Evolutionary conservation across 2,113 vertebrate genomes (phyloP).

Genomic region (Aviceda subcristata): DNA sequence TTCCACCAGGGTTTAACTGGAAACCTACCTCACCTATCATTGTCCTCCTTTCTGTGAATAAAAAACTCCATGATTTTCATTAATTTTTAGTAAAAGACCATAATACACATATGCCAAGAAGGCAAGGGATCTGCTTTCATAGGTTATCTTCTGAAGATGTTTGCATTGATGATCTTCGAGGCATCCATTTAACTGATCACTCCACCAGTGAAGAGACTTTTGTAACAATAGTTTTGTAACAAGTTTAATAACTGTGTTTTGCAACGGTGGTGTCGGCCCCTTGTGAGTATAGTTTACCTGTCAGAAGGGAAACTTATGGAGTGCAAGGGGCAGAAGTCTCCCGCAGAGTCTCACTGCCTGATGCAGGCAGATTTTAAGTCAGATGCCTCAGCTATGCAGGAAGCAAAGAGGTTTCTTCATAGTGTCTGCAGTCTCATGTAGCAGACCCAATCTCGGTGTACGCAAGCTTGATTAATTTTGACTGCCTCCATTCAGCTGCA

Average conservation of each 20-base stretch:
- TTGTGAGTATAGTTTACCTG: not conserved
- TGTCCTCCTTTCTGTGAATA: not conserved
- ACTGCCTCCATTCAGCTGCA: constrained; percentile 41
- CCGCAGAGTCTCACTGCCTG: not conserved
- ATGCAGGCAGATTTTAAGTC: not conserved
- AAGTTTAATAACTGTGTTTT: not conserved
- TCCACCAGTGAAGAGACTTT: not conserved
- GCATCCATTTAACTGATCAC: not conserved
- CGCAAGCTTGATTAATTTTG: constrained; percentile 34
- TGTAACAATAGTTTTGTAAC: not conserved
- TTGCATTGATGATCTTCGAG: not conserved
- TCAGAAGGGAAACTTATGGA: not conserved
- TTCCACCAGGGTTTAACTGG: not conserved
- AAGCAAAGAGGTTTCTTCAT: not conserved
- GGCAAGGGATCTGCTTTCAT: not conserved
- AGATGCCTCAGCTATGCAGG: not conserved
- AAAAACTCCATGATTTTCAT: not conserved
- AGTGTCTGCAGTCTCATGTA: not conserved
- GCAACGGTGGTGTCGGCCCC: not conserved
- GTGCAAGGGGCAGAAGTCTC: not conserved
- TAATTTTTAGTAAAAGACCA: not conserved
- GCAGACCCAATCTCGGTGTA: not conserved
- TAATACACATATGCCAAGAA: not conserved
- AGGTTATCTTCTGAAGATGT: not conserved
- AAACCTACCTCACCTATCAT: not conserved